Base-by-base conservation (phyloP, 2,888 invertebrate genomes). In the Copidosoma aretas region DNA sequence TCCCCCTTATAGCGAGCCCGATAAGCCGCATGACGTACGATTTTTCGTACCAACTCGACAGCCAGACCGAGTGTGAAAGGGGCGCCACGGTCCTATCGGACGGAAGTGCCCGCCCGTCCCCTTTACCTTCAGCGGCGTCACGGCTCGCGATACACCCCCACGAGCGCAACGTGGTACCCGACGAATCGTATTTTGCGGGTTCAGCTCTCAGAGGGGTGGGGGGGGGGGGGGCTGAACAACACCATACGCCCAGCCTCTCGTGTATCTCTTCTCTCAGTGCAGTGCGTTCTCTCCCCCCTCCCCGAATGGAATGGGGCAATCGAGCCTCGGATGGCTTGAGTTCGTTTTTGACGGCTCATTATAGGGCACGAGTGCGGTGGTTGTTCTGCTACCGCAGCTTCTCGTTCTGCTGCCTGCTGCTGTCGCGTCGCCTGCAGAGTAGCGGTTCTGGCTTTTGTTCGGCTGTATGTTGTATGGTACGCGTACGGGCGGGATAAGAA, bases 291-390 rank as follows among this genome's bases (percentile, higher is more conserved):
- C 17, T 46, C 43, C 12, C 43, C 12, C 17, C 3, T 17, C 12
- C 43, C 12, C 43, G 8, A 2, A 4, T 17, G 43, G 43, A 12
- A 17, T 4, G 43, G 12, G 43, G 22, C 22, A 21, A 54, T 54
- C 17, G 64, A 54, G 63, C 21, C 52, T n/a, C n/a, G n/a, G n/a
- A n/a, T n/a, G n/a, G n/a, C n/a, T n/a, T n/a, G n/a, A n/a, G 53
- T 60, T 59, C 60, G 54, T 21, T 62, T 69, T 69, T 61, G 58
- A 69, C 61, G 69, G 61, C 68, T 64, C 64, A 61, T 69, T 69
- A 69, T 65, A 21, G 32, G 49, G 15, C 17, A n/a, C 12, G 10
- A 5, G 56, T n/a, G 49, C 24, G n/a, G 49, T 57, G 32, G n/a
- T n/a, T n/a, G n/a, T 19, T 59, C 43, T 21, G 22, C 21, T 15